These are phyloP conservation scores for Ambastaia sidthimunki DNA, from an alignment of 2,797 vertebrate species.

Conservation along the genomic window DNA sequence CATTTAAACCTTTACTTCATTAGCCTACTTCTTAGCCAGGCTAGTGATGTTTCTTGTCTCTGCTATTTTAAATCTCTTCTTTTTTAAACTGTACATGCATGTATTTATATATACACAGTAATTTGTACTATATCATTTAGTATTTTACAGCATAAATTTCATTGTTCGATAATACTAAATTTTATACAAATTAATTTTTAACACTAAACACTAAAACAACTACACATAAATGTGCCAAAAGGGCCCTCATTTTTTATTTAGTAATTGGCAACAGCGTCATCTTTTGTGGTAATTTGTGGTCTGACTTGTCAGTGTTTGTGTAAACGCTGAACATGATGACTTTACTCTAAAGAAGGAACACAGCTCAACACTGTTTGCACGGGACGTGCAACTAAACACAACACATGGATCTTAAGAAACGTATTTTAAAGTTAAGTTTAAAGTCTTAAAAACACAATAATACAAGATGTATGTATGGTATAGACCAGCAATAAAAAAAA, in stretches of 20 bases:
- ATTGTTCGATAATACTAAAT: no score
- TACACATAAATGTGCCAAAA: not conserved
- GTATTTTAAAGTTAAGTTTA: not conserved
- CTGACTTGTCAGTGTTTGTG: not conserved
- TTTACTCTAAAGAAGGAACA: not conserved
- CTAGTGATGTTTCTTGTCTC: no score
- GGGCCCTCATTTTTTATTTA: not conserved
- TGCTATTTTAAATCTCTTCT: no score
- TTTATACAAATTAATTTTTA: no score
- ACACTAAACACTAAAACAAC: no score
- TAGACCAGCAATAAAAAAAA: not conserved
- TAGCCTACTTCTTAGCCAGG: no score
- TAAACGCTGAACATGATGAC: not conserved
- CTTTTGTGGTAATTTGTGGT: not conserved
- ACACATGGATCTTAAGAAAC: not conserved
- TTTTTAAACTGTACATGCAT: no score
- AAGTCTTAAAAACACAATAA: not conserved
- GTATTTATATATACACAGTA: no score
- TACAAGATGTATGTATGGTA: not conserved
- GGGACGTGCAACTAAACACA: not conserved
- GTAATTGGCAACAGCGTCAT: not conserved
- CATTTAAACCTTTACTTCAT: no score
- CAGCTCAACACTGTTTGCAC: not conserved
- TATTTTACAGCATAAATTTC: no score
- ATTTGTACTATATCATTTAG: no score